Conservation (phyloP, 2,888 invertebrate species). For the Pandemis heparana region DNA sequence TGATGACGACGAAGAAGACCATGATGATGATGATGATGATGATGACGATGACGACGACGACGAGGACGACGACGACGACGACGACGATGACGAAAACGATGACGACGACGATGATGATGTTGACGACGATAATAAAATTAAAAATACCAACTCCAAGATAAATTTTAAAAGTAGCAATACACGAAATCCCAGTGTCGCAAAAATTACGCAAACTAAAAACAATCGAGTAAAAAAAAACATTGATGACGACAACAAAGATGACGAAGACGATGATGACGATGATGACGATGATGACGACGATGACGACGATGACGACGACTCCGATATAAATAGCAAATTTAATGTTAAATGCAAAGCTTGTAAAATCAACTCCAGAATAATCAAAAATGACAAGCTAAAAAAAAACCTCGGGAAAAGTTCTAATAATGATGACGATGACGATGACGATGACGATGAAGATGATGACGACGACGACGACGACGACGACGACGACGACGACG, state of each 20-base stretch:
- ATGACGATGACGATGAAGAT: conserved; percentile 56
- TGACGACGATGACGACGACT: conserved; percentile 61
- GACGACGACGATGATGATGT: conserved; percentile 66
- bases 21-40: conserved; percentile 69
- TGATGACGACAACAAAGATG: conserved; percentile 69
- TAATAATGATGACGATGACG: conserved; percentile 48
- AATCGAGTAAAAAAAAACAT: conserved; percentile 57
- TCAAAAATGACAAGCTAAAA: conserved; percentile 51
- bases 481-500: conserved; percentile 80
- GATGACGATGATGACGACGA: conserved; percentile 65
- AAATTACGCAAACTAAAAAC: conserved; percentile 72
- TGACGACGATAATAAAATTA: conserved; percentile 59
- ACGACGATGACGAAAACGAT: conserved; percentile 77
- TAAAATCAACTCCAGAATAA: conserved; percentile 52
- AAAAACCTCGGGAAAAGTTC: conserved; percentile 59
- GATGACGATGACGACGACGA: conserved; percentile 57
- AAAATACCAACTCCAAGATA: conserved; percentile 75
- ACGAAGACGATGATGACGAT: conserved; percentile 62
- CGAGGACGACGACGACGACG: conserved; percentile 75
- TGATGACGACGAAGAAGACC: conserved; percentile 72
- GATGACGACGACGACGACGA: conserved; percentile 76
- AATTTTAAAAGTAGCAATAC: conserved; percentile 54
- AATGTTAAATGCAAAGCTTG: conserved; percentile 47
- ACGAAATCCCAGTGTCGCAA: conserved; percentile 39
- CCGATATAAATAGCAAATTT: background rate